These are phyloP conservation scores for Aphaenogaster ashmeadi DNA, from an alignment of 1,140 invertebrate species.

Conservation along the genomic window DNA sequence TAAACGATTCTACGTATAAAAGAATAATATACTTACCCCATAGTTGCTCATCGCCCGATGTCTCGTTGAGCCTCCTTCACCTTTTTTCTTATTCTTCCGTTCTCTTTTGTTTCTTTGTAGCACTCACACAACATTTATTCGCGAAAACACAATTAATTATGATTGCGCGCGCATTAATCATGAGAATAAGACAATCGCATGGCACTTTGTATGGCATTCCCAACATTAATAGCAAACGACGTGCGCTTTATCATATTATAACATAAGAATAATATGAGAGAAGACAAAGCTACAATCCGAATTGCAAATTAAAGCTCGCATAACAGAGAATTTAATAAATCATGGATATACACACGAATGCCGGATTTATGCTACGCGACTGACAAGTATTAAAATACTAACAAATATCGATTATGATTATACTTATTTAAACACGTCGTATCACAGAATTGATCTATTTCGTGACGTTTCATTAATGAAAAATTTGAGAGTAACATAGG, in stretches of 20 bases:
- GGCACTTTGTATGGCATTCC: not conserved
- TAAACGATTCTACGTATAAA: not conserved
- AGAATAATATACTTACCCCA: not conserved
- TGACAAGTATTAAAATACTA: not conserved
- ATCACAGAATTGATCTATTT: not conserved
- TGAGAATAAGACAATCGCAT: not conserved
- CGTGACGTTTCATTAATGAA: not conserved
- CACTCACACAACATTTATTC: not conserved
- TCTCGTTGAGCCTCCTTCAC: not conserved
- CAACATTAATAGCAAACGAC: slow-evolving; percentile 6
- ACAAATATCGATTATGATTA: not conserved
- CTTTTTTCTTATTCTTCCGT: not conserved
- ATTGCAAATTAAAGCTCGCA: not conserved
- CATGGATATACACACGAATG: not conserved
- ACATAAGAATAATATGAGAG: not conserved
- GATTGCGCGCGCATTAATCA: not conserved
- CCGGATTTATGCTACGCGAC: not conserved
- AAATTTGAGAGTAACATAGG: not conserved
- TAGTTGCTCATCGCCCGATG: not conserved
- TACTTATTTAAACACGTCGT: not conserved
- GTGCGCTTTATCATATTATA: not conserved
- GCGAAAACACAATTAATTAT: slow-evolving; percentile 10
- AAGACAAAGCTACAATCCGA: not conserved
- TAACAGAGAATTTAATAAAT: not conserved
- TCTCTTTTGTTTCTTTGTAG: not conserved